Evolutionary conservation across 64 coral and sea anemone genomes (phyloP), one percentile per base, ranked within the genome.

Genomic region (Montipora foliosa): DNA sequence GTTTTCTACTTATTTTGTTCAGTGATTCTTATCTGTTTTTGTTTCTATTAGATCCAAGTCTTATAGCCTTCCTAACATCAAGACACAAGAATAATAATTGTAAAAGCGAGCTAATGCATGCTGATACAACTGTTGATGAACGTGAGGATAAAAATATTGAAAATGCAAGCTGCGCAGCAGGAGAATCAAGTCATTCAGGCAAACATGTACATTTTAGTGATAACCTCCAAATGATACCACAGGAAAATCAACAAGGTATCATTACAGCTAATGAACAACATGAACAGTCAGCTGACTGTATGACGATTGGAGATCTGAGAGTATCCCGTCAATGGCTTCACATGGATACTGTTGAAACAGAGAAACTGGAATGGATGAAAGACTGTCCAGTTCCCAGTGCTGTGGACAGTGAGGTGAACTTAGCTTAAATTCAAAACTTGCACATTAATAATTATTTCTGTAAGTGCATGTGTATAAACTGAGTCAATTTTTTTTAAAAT

Each of bases 341-440:
- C 84, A 99, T 99, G 98, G 95, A 94, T 73, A 84, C 79, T 5
- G 77, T 96, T 89, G 98, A 99, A 81, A 46, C 74, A 52, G 89
- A 99, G 52, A 99, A 99, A 75, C 89, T 99, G 21, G 95, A 96
- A 82, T 99, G 98, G 98, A 99, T 99, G 92, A 94, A 94, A 74
- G 89, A 94, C 37, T 96, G 96, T 48, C 90, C 93, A 20, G 37
- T 89, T 69, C 98, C 98, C 17, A 90, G 51, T 52, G 98, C 84
- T 19, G 46, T 92, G 75, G 92, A 94, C 47, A 91, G 86, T 76
- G 74, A 97, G 95, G 95, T 90, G 8, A 71, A 5, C 6, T 6
- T 15, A 6, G 21, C 13, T 14, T 4, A 64, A 64, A 19, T 64
- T 57, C 61, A 64, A 64, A 57, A 57, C 53, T 57, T 57, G 53